Conservation (phyloP, 2,113 vertebrate genomes). For the Sporophila hypoxantha region DNA sequence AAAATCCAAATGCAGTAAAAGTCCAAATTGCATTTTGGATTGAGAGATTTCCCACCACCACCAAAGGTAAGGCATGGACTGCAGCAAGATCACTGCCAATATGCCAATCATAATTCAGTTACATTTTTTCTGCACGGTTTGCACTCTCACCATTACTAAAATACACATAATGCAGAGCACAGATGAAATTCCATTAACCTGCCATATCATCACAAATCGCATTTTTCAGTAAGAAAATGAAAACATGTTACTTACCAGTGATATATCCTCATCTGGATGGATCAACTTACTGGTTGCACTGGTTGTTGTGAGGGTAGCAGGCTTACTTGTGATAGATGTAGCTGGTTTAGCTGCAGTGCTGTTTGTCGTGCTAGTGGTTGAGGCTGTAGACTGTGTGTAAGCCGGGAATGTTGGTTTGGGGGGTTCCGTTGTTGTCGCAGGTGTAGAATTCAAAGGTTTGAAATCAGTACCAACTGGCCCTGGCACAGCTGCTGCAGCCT, state of each 20-base stretch:
- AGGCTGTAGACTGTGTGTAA: slow-evolving; percentile 90
- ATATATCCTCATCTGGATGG: slow-evolving; percentile 99
- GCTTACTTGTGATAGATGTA: slow-evolving; percentile 94
- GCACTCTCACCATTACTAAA: not conserved
- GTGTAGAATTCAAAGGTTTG: slow-evolving; percentile 83
- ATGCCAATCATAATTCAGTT: not conserved
- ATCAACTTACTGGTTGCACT: slow-evolving; percentile 99
- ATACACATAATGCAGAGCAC: not conserved
- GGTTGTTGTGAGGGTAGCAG: slow-evolving; percentile 93
- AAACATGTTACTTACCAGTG: slow-evolving; percentile 85
- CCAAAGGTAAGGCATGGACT: not conserved
- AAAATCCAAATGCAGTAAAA: not conserved
- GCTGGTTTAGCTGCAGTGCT: slow-evolving; percentile 93
- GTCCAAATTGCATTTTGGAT: not conserved
- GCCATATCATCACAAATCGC: not conserved
- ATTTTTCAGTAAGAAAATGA: not conserved
- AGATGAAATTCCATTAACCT: not conserved
- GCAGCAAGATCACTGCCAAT: not conserved
- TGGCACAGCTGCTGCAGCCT: slow-evolving; percentile 88
- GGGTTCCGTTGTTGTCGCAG: slow-evolving; percentile 81
- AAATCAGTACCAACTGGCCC: slow-evolving; percentile 86
- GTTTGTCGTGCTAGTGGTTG: slow-evolving; percentile 90
- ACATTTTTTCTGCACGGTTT: not conserved
- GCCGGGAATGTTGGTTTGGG: slow-evolving; percentile 98
- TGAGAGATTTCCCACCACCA: not conserved